Base-by-base conservation (phyloP, 2,797 vertebrate genomes). In the Bryconaethiops microstoma region DNA sequence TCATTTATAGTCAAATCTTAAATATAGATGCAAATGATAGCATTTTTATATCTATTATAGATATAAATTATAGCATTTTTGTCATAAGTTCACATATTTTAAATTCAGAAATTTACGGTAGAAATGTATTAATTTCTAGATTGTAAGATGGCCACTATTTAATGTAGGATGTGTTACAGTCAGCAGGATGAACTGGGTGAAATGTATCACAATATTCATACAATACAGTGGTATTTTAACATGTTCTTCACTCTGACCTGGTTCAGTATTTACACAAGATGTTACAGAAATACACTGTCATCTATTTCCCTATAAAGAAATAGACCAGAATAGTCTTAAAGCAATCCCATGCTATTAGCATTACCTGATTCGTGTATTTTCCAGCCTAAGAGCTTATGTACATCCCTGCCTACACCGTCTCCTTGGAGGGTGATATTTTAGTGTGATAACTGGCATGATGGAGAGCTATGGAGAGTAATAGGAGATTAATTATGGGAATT, bases 401-500 rank as follows among this genome's bases (percentile, higher is more conserved):
- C 74, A 78, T 76, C 69, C 50, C 82, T 64, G 68, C 60, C 74
- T 69, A 45, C 74, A 71, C 29, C 45, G 17, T 25, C 29, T 81
- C 45, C 23, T 52, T 62, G 40, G 7, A 64, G 57, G 25, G 76
- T 81, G 77, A 69, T 73, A 83, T 85, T 84, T 80, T 64, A 75
- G 83, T 80, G 9, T 72, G 84, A 88, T 89, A 88, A 87, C 80
- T 74, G 65, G 63, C n/a, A 7, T 79, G 85, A 85, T 85, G 74
- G 77, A 82, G 84, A 77, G 80, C 71, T 25, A 5, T 82, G 83
- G 86, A 86, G 89, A 92, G 91, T 92, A 92, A 92, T 92, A 87
- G 91, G 88, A 89, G 92, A 93, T 93, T 92, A 91, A 93, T 94
- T 93, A 92, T 84, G 74, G 89, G 86, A 89, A 90, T 89, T 91